Evolutionary conservation across 2,888 invertebrate species (phyloP), one percentile per base, ranked within the genome.

Genomic region (Ceraclea dissimilis): DNA sequence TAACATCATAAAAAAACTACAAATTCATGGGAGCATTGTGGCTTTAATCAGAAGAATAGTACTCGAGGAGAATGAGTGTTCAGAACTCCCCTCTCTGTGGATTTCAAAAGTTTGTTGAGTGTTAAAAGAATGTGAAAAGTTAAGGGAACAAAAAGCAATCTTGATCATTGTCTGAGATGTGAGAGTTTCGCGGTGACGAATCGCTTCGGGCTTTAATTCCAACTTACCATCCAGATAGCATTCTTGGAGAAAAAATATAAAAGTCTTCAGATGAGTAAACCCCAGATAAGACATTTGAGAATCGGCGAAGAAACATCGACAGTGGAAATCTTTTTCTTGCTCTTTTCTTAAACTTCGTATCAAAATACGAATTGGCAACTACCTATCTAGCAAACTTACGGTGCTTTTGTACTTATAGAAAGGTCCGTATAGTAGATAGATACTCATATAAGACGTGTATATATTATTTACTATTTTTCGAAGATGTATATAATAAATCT

Each of bases 181-280:
- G 54, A 33, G 55, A 55, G 52, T 55, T 52, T 39, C 50, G 50
- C 57, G 55, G 60, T 60, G 60, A 60, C 57, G 60, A 60, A 60
- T 60, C 55, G 60, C 55, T 57, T 44, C 49, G 51, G 57, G 57
- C 52, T 57, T 57, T 51, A 55, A 49, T 60, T 47, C 55, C 51
- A 57, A 57, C 52, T 60, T 57, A 48, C 47, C 52, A 31, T 54
- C 47, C 55, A 50, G 56, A 57, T 54, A 60, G 39, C 47, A 54
- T 44, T 49, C 50, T 50, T 50, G 20, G 8, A 34, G 54, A 50
- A 50, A 50, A 54, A 54, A 39, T 39, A 39, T 39, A 54, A 49
- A 54, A 54, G 34, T 51, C 34, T 57, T 57, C 43, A 21, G 49
- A 19, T 57, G 22, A 43, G 54, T 39, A 54, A 54, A 49, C 34